phyloP scores from a whole-genome alignment of 2,888 invertebrate genomes.

The Leptinotarsa haldemani region DNA sequence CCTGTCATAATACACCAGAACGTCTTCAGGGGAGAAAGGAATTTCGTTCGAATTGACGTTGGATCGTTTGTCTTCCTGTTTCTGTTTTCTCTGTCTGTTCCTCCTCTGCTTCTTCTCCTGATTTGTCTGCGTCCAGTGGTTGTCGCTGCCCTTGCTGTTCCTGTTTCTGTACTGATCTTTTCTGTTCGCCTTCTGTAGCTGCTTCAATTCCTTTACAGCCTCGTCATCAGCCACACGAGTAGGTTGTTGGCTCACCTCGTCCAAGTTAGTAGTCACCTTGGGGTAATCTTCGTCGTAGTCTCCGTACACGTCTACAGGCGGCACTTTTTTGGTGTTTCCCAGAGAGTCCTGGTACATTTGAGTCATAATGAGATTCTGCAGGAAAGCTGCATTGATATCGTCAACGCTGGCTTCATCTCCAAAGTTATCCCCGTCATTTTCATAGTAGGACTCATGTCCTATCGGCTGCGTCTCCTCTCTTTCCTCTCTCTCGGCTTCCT shows the following conservation, averaged over 20 bases:
- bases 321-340: slow-evolving; percentile 51
- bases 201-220: slow-evolving; percentile 75
- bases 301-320: slow-evolving; percentile 50
- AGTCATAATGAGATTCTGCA: slow-evolving; percentile 75
- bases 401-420: slow-evolving; percentile 58
- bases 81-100: slow-evolving; percentile 33
- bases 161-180: slow-evolving; percentile 39
- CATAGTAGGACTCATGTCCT: slow-evolving; percentile 77
- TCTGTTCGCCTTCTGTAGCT: slow-evolving; percentile 68
- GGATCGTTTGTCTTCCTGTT: slow-evolving; percentile 32
- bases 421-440: slow-evolving; percentile 64
- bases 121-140: slow-evolving; percentile 52
- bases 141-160: slow-evolving; percentile 45
- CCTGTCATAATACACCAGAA: slow-evolving; percentile 59
- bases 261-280: slow-evolving; percentile 52
- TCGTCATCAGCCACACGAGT: slow-evolving; percentile 69
- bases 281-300: slow-evolving; percentile 58
- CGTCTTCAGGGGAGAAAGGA: slow-evolving; percentile 38
- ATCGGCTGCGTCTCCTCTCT: slow-evolving; percentile 71
- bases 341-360: slow-evolving; percentile 73
- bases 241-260: slow-evolving; percentile 39
- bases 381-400: slow-evolving; percentile 72
- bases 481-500: slow-evolving; percentile 72
- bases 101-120: slow-evolving; percentile 45
- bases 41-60: slow-evolving; percentile 30